These are phyloP conservation scores for Nasua narica DNA, from an alignment of 2,797 vertebrate genomes.

Conservation along the genomic window DNA sequence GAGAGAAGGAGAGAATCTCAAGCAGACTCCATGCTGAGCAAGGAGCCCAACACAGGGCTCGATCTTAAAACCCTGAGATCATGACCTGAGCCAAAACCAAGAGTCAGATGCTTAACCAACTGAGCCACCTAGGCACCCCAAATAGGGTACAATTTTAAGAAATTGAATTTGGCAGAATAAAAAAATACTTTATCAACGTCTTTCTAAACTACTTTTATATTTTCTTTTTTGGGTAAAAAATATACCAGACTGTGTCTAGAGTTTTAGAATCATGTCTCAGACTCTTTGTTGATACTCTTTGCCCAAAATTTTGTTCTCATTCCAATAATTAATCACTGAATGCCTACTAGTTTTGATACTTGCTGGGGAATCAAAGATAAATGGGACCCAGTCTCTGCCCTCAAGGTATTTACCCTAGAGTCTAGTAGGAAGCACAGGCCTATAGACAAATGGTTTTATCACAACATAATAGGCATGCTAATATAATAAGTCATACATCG, in stretches of 20 bases:
- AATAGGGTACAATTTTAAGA: not conserved
- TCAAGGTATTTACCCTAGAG: not conserved
- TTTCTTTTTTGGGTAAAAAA: not conserved
- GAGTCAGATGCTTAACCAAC: not conserved
- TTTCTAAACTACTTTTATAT: not conserved
- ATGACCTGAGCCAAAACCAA: not conserved
- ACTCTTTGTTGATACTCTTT: not conserved
- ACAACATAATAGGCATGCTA: not conserved
- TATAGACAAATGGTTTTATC: not conserved
- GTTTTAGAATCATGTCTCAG: not conserved
- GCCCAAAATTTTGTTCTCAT: not conserved
- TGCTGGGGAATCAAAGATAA: not conserved
- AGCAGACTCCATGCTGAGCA: not conserved
- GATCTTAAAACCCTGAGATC: not conserved
- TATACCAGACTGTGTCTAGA: not conserved
- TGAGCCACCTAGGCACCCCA: not conserved
- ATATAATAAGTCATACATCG: not conserved
- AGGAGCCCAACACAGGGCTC: not conserved
- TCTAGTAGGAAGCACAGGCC: not conserved
- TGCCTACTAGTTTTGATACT: not conserved
- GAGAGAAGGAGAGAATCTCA: not conserved
- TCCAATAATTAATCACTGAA: not conserved
- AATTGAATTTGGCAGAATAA: conserved; percentile 14
- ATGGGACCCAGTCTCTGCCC: not conserved
- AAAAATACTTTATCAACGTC: not conserved